Percentiles rank a stretch among this genome's conserved stretches.
These are phyloP conservation scores for Clanis bilineata DNA, from an alignment of 2,888 invertebrate genomes.

Conservation along the genomic window DNA sequence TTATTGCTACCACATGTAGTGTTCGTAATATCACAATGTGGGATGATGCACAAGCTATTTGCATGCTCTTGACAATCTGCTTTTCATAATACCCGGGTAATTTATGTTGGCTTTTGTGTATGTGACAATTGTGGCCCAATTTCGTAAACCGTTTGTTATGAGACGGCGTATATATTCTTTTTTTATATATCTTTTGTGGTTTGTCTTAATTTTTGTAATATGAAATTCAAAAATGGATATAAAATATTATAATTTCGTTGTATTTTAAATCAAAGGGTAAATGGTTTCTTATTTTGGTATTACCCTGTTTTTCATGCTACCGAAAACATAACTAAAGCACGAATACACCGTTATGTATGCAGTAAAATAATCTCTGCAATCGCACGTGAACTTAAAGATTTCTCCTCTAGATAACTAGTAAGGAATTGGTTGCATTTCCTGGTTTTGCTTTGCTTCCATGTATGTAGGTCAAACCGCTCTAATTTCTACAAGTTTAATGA, in stretches of 20 bases:
- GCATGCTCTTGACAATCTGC: slow-evolving; percentile 9
- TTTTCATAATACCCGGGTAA: slow-evolving; percentile 7
- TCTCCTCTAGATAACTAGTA: slow-evolving; percentile 43
- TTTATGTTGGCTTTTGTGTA: slow-evolving; percentile 3
- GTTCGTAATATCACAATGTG: slow-evolving; percentile 18
- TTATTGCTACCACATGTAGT: slow-evolving; percentile 35
- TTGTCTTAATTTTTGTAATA: background rate
- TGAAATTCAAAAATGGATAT: no score
- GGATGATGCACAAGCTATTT: slow-evolving; percentile 17
- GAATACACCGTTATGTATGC: background rate
- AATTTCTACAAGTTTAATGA: slow-evolving; percentile 2
- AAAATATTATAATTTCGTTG: no score
- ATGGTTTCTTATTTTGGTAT: no score
- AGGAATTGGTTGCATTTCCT: slow-evolving; percentile 53
- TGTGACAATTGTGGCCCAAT: slow-evolving; percentile 4
- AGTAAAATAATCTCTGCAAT: slow-evolving; percentile 12
- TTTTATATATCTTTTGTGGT: background rate
- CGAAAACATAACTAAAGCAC: background rate
- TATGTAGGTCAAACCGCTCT: slow-evolving; percentile 21
- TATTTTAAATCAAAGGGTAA: no score
- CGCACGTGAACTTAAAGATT: slow-evolving; percentile 31
- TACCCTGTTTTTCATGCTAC: no score
- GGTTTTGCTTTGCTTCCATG: slow-evolving; percentile 30
- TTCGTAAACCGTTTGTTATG: background rate
- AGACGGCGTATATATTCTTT: background rate